Evolutionary conservation across 2,888 invertebrate genomes (phyloP), one percentile per base, ranked within the genome.

Genomic region (Alloplasta piceator): DNA sequence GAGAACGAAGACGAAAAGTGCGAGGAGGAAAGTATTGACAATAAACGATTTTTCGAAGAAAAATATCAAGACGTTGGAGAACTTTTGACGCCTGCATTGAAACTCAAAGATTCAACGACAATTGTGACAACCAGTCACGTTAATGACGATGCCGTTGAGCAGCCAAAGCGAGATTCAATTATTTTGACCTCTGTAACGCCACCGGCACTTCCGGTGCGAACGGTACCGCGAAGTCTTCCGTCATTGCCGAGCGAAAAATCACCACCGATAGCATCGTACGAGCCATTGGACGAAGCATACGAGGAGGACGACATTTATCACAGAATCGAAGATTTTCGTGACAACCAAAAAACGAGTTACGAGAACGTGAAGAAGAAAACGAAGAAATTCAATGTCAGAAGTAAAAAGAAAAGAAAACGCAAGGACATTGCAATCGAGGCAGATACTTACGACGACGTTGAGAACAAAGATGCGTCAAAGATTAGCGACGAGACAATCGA

Each of bases 231-330:
- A 26, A 84, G 86, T 67, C 82, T 90, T 10, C 89, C 89, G 5
- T 87, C 89, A 0, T 60, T 89, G 9, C 90, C 90, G 0, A 76
- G 80, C 7, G 85, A 82, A 14, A 68, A 70, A 50, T 16, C 41
- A 63, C 14, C 14, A 16, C n/a, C n/a, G 7, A 61, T 38, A 0
- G 4, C 66, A 4, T 39, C 78, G 0, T 72, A 76, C 68, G 87
- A 86, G n/a, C 63, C 78, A 0, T 63, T 78, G 26, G 85, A 87
- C 10, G 89, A 89, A 36, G 80, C 55, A 38, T 87, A 90, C 61
- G 90, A 91, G 1, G 90, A 91, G 6, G 91, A 91, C 14, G 90
- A 89, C 6, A 87, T 91, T 73, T 92, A 92, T 67, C 88, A 92
- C 38, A 88, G 85, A 38, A 91, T 92, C 52, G 91, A 92, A 48